Evolutionary conservation across 2,888 invertebrate species (phyloP).

Genomic region (Oegoconia quadripuncta): DNA sequence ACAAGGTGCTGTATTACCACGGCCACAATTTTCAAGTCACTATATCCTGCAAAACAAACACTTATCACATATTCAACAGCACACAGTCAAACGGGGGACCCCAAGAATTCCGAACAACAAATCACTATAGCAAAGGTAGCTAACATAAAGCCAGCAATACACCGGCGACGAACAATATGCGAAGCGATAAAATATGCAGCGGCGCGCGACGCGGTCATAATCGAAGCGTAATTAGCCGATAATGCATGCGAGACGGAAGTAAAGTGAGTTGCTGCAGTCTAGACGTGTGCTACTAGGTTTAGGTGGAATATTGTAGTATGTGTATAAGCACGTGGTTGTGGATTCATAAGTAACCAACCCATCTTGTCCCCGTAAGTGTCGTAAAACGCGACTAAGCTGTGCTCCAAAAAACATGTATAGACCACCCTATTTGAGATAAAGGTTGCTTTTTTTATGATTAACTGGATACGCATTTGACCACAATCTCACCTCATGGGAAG

Average conservation of each 20-base stretch:
- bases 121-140: constrained; percentile 19
- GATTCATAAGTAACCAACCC: neutral
- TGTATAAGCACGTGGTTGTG: neutral
- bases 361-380: too few species aligned
- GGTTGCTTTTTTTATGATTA: too few species aligned
- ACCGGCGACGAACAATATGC: constrained; percentile 33
- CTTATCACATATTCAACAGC: neutral
- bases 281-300: neutral
- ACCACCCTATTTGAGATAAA: too few species aligned
- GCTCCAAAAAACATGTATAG: too few species aligned
- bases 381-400: too few species aligned
- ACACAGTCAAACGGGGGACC: too few species aligned
- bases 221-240: constrained; percentile 43
- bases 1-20: too few species aligned
- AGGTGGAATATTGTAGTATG: neutral
- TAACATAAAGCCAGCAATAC: constrained; percentile 32
- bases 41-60: neutral
- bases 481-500: too few species aligned
- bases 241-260: constrained; percentile 24
- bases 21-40: too few species aligned
- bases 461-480: too few species aligned
- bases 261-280: neutral
- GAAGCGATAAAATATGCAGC: constrained; percentile 45
- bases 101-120: constrained; percentile 1
- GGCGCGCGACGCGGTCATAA: constrained; percentile 41